phyloP scores from a whole-genome alignment of 2,113 vertebrate genomes.

The Scomber japonicus region DNA sequence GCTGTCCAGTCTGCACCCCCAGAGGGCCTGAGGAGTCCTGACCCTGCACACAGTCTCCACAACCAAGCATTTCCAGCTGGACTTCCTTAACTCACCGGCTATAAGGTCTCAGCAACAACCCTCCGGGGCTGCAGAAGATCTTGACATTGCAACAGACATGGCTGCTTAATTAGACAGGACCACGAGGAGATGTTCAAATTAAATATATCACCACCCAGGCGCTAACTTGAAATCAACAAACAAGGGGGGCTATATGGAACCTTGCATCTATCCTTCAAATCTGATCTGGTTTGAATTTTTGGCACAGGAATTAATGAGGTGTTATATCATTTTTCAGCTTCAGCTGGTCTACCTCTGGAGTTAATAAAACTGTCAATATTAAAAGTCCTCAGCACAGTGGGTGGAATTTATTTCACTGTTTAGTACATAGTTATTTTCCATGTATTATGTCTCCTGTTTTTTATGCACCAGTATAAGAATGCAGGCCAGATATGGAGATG shows the following conservation, averaged over 20 bases:
- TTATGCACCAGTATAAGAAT: conserved; percentile 50
- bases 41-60: conserved; percentile 12
- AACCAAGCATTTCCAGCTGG: conserved; percentile 30
- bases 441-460: conserved; percentile 45
- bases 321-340: conserved; percentile 74
- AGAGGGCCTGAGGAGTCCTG: conserved; percentile 11
- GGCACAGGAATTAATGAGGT: conserved; percentile 72
- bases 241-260: conserved; percentile 5
- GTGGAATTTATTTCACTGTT: conserved; percentile 67
- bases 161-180: conserved; percentile 26
- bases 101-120: conserved; percentile 18
- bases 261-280: conserved; percentile 32
- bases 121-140: conserved; percentile 20
- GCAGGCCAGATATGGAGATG: conserved; percentile 68
- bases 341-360: conserved; percentile 50
- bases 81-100: conserved; percentile 35
- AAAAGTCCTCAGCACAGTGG: conserved; percentile 43
- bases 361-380: conserved; percentile 80
- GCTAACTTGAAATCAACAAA: conserved; percentile 25
- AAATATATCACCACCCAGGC: conserved; percentile 31
- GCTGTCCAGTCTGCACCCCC: conserved; percentile 7
- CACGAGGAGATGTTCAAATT: conserved; percentile 8
- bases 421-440: conserved; percentile 58
- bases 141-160: conserved; percentile 12
- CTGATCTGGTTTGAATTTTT: conserved; percentile 50